phyloP scores from a whole-genome alignment of 2,797 vertebrate genomes.

The Tragelaphus eurycerus region DNA sequence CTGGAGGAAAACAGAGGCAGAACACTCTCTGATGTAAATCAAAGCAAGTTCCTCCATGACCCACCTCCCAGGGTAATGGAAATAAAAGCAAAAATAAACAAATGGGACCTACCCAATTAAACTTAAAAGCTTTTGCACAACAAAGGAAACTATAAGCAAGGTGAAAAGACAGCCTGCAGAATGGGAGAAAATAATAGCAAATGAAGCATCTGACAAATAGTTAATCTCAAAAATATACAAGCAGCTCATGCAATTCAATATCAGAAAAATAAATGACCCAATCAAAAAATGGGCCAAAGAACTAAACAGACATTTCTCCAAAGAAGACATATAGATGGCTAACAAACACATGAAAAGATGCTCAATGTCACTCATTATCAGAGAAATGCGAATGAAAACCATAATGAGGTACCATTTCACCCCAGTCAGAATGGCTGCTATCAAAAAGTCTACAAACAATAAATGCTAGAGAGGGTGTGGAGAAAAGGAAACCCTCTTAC shows the following conservation, averaged over 20 bases:
- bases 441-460: not conserved
- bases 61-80: not conserved
- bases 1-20: not conserved
- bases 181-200: not conserved
- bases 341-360: not conserved
- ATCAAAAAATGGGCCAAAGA: not conserved
- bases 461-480: not conserved
- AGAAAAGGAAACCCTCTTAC: not conserved
- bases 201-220: not conserved
- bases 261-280: not conserved
- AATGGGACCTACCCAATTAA: not conserved
- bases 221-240: not conserved
- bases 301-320: not conserved
- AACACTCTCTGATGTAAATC: not conserved
- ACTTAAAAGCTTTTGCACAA: not conserved
- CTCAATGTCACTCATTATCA: not conserved
- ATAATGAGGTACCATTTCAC: not conserved
- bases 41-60: not conserved
- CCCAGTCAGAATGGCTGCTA: not conserved
- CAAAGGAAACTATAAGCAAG: not conserved
- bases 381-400: not conserved
- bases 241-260: not conserved
- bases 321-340: not conserved
- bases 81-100: not conserved
- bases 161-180: not conserved